Conservation (phyloP, 2,797 vertebrate species). For the Mycteria americana region DNA sequence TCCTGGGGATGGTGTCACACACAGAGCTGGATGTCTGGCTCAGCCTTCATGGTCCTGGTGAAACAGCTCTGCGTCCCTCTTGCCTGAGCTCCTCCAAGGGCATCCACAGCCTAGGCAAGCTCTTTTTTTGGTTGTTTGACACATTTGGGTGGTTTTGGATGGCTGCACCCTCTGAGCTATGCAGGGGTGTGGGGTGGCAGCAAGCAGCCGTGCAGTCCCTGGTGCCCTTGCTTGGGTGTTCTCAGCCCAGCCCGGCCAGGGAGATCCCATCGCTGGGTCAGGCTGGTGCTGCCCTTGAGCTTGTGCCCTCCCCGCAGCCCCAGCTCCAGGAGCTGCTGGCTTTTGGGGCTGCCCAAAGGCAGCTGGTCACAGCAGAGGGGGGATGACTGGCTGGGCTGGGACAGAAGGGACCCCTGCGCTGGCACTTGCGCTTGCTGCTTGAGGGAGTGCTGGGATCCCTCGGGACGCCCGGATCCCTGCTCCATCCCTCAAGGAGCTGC, state of each 20-base stretch:
- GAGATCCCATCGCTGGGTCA: neutral
- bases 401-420: neutral
- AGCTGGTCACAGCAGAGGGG: rapidly evolving
- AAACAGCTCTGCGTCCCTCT: neutral
- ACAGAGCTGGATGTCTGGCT: neutral
- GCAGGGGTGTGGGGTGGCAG: rapidly evolving
- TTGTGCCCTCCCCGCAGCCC: neutral
- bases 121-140: neutral
- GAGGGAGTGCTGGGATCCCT: neutral
- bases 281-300: neutral
- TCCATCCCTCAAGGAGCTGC: neutral
- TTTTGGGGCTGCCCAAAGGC: neutral
- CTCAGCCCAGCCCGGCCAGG: neutral
- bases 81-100: neutral
- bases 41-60: neutral
- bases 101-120: neutral
- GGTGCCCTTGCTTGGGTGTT: rapidly evolving
- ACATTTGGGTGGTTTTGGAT: neutral
- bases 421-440: neutral
- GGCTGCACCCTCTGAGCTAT: rapidly evolving
- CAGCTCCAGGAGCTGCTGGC: neutral
- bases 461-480: neutral
- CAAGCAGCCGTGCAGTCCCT: rapidly evolving
- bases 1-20: neutral
- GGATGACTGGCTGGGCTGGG: neutral